Percentiles rank a stretch among this genome's conserved stretches.
Conservation (phyloP, 2,113 vertebrate genomes). For the Willisornis vidua region DNA sequence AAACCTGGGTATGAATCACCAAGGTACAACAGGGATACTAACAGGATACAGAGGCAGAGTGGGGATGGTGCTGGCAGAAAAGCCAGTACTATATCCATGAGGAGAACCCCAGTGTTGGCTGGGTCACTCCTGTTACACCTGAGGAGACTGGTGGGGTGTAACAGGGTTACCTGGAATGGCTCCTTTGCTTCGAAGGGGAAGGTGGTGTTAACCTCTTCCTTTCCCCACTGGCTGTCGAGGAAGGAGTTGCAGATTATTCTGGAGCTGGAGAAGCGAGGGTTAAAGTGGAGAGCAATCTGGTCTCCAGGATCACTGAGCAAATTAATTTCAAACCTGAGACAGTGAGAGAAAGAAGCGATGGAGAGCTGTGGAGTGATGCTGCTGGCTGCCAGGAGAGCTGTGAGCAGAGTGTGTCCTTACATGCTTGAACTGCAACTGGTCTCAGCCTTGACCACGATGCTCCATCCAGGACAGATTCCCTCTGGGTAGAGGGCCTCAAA, state of each 20-base stretch:
- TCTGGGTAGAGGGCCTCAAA: constrained; percentile 81
- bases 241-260: constrained; percentile 79
- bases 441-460: constrained; percentile 75
- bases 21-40: not conserved
- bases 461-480: constrained; percentile 83
- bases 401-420: constrained; percentile 15
- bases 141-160: rapidly evolving
- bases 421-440: constrained; percentile 66
- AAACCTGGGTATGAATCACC: not conserved
- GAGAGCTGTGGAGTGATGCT: rapidly evolving
- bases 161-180: constrained; percentile 78
- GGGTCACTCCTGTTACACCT: not conserved
- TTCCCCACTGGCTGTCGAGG: constrained; percentile 75
- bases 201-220: constrained; percentile 73
- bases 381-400: not conserved
- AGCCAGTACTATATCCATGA: not conserved
- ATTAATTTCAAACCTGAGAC: constrained; percentile 82
- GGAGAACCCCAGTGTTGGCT: rapidly evolving
- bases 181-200: constrained; percentile 75
- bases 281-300: constrained; percentile 80
- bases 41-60: not conserved
- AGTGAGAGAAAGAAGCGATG: not conserved
- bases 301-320: constrained; percentile 76
- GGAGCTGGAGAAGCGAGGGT: constrained; percentile 76
- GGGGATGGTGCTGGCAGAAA: not conserved